These are phyloP conservation scores for Thumatha senex DNA, from an alignment of 2,888 invertebrate species.

Conservation along the genomic window DNA sequence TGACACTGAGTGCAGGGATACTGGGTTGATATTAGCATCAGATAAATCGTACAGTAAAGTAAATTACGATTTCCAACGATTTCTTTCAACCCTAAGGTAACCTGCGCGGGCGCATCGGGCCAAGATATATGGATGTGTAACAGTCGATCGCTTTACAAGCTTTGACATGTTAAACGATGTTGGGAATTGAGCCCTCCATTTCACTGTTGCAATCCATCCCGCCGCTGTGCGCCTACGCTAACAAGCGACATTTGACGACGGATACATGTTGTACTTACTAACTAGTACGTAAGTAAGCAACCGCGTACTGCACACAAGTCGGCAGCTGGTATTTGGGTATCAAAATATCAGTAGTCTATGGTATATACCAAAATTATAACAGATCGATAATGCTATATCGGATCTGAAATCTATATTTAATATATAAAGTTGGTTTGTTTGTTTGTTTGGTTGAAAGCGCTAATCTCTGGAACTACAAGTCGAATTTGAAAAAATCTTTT, in stretches of 20 bases:
- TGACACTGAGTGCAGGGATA: too few relatives aligned
- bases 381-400: too few relatives aligned
- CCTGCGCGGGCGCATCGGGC: conserved; percentile 10
- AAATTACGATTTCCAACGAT: too few relatives aligned
- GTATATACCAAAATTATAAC: too few relatives aligned
- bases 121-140: conserved; percentile 24
- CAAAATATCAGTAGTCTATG: background rate
- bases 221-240: background rate
- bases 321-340: background rate
- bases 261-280: background rate
- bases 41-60: too few relatives aligned
- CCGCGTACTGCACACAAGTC: background rate
- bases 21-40: too few relatives aligned
- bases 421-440: too few relatives aligned
- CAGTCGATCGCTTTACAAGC: conserved; percentile 28
- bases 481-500: too few relatives aligned
- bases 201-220: conserved; percentile 3
- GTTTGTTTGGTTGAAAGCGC: too few relatives aligned
- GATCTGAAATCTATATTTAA: too few relatives aligned
- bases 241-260: background rate
- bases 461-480: too few relatives aligned
- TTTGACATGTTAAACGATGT: conserved; percentile 35
- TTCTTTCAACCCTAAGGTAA: conserved; percentile 21
- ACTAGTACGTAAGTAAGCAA: background rate
- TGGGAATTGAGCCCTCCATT: conserved; percentile 22